Evolutionary conservation across 2,113 vertebrate genomes (phyloP).

Genomic region (Sakesphorus luctuosus): DNA sequence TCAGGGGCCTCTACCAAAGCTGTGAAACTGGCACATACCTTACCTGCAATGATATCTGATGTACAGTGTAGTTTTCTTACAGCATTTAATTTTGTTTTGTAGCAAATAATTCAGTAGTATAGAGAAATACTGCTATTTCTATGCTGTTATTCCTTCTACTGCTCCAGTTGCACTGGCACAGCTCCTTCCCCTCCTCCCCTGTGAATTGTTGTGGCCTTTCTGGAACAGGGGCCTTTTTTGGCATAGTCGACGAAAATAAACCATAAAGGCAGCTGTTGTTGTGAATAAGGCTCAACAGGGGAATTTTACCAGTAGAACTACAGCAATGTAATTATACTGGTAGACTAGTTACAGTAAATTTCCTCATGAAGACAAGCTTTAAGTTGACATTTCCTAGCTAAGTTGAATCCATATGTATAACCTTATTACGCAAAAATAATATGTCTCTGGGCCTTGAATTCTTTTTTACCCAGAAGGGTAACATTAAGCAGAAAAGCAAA

Average conservation of each 20-base stretch:
- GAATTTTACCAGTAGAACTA: conserved; percentile 50
- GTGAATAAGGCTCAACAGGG: conserved; percentile 52
- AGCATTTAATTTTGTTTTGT: not conserved
- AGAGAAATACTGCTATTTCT: not conserved
- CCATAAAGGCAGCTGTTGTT: conserved; percentile 56
- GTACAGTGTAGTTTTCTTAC: not conserved
- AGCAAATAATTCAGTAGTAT: not conserved
- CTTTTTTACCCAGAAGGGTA: conserved; percentile 46
- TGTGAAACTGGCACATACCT: not conserved
- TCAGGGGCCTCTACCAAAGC: not conserved
- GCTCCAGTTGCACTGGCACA: not conserved
- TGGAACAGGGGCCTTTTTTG: conserved; percentile 61
- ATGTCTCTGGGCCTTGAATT: conserved; percentile 29
- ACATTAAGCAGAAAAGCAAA: conserved; percentile 28
- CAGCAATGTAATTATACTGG: conserved; percentile 55
- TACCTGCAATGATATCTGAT: not conserved
- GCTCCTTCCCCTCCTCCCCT: conserved; percentile 24
- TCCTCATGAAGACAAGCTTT: conserved; percentile 54
- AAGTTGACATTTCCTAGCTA: conserved; percentile 66
- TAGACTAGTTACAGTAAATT: conserved; percentile 59
- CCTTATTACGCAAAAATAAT: conserved; percentile 26
- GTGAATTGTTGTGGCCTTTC: conserved; percentile 51
- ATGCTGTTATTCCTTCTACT: not conserved
- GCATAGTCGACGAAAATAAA: conserved; percentile 54
- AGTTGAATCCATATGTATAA: conserved; percentile 68